Base-by-base conservation (phyloP, 2,888 invertebrate genomes). In the Amphipyra berbera region DNA sequence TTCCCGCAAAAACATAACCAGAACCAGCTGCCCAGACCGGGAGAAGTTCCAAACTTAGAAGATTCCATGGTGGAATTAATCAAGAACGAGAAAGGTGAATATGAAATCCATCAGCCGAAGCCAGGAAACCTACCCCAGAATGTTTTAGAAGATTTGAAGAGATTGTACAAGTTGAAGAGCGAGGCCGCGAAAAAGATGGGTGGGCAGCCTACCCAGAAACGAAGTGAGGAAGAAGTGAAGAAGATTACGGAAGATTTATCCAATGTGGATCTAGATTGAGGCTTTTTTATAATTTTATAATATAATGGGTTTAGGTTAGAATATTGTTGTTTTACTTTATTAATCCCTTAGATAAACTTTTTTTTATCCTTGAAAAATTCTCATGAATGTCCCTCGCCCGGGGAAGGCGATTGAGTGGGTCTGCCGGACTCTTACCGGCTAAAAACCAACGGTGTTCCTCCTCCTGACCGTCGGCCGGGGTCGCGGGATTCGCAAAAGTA, bases 171-270 rank as follows among this genome's bases (percentile, higher is more conserved):
- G 4, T 71, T 90, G 62, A 92, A 92, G 72, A 89, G 85, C 54
- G 88, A 90, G 71, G 90, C 88, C 64, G 87, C 89, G 0, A 83
- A 82, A 64, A 86, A 84, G 57, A 70, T 88, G 55, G 73, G 75
- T 7, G 81, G 83, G 38, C 47, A 48, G 33, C 4, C 46, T 14
- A 44, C 58, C 9, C 64, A 14, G 37, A 57, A 40, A 38, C 58
- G 77, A 3, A 89, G 84, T 10, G 73, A 87, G 61, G 84, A 91
- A 76, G 90, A 95, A 82, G 73, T 94, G 21, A 88, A 91, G 73
- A 95, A 95, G 85, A 95, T 96, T 9, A 96, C 96, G 6, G 95
- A 94, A 54, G 96, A 96, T 69, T 79, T 96, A 35, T 95, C 96
- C 61, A 95, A 96, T 73, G 95, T 96, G 1, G 95, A 95, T 79